Percentiles rank a stretch among this genome's conserved stretches.
Conservation (phyloP, 2,888 invertebrate genomes). For the Elysia crispata region DNA sequence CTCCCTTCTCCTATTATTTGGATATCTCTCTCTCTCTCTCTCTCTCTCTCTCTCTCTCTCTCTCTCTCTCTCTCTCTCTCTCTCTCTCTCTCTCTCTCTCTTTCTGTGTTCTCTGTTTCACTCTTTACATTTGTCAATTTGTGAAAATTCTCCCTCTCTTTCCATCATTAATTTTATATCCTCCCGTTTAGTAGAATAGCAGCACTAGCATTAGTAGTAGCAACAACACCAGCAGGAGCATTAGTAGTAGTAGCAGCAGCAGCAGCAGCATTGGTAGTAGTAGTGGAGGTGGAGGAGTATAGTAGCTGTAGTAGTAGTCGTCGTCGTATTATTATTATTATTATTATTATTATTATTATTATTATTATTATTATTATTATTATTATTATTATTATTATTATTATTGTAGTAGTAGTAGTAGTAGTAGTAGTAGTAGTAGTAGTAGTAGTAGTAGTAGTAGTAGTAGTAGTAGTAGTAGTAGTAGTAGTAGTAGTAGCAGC, state of each 20-base stretch:
- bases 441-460: not conserved
- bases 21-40: not conserved
- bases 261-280: no score
- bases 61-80: not conserved
- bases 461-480: not conserved
- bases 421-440: not conserved
- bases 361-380: no score
- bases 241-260: no score
- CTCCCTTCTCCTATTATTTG: not conserved
- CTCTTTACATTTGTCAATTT: not conserved
- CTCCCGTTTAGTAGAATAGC: no score
- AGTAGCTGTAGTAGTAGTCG: no score
- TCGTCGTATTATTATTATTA: no score
- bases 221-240: no score
- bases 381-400: no score
- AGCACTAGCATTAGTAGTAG: no score
- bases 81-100: not conserved
- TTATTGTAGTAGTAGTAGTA: no score
- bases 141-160: not conserved
- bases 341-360: no score
- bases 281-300: no score
- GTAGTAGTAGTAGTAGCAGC: not conserved
- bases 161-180: not conserved
- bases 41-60: slow-evolving; percentile 7
- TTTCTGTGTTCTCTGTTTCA: not conserved